These are phyloP conservation scores for Melanotaenia boesemani DNA, from an alignment of 2,797 vertebrate genomes.

Conservation along the genomic window DNA sequence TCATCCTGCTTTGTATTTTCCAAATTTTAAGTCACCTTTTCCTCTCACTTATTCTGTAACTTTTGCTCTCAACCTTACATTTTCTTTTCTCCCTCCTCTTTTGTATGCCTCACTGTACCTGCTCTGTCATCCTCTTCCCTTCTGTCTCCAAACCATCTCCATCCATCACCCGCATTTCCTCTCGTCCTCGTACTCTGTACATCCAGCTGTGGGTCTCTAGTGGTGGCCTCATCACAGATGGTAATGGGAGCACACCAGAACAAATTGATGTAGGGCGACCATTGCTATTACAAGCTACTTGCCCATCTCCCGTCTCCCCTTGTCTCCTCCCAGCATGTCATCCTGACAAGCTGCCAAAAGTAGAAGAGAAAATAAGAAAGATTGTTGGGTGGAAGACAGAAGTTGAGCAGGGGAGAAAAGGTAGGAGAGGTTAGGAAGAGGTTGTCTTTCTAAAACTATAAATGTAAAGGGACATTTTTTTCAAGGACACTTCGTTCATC, in stretches of 20 bases:
- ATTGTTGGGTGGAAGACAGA: conserved; percentile 13
- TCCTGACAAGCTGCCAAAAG: conserved; percentile 28
- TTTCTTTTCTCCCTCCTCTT: background rate
- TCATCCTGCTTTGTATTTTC: background rate
- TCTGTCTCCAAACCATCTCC: conserved; percentile 12
- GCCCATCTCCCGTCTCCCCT: conserved; percentile 42
- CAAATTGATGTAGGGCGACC: conserved; percentile 60
- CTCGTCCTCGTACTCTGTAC: conserved; percentile 37
- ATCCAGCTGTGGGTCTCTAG: conserved; percentile 68
- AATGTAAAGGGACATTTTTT: background rate
- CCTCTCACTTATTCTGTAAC: background rate
- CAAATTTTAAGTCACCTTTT: conserved; percentile 1
- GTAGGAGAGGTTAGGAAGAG: conserved; percentile 24
- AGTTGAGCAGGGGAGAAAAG: conserved; percentile 10
- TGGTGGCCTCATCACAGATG: conserved; percentile 63
- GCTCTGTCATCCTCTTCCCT: background rate
- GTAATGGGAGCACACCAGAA: conserved; percentile 61
- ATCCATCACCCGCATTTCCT: conserved; percentile 48
- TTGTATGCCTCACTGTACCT: conserved; percentile 4
- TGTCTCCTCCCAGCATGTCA: conserved; percentile 50
- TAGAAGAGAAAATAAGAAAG: conserved; percentile 24
- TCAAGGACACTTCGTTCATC: background rate
- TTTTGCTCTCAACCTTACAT: background rate
- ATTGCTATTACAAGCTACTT: conserved; percentile 41
- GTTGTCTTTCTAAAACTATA: background rate